Evolutionary conservation across 2,797 vertebrate genomes (phyloP).

Genomic region (Poeciliopsis presidionis): DNA sequence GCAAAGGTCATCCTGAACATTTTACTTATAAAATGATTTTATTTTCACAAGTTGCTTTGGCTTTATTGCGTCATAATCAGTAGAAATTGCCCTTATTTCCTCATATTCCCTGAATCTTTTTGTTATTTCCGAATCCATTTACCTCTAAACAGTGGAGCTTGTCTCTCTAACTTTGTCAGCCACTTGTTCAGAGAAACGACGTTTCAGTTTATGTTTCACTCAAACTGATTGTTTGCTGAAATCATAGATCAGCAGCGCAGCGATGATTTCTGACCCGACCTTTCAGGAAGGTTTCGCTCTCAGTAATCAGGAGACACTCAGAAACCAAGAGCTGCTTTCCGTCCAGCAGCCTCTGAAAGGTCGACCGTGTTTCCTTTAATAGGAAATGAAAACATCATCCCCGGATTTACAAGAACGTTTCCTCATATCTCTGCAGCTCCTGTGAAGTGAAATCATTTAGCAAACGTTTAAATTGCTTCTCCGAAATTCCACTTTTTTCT

Average conservation of each 20-base stretch:
- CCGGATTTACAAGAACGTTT: not conserved
- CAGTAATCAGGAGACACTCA: not conserved
- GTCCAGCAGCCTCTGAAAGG: not conserved
- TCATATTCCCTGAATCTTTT: not conserved
- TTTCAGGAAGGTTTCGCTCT: not conserved
- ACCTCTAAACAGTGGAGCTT: not conserved
- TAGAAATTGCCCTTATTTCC: not conserved
- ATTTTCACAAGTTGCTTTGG: not conserved
- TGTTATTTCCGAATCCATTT: not conserved
- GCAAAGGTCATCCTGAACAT: not conserved
- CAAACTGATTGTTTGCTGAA: not conserved
- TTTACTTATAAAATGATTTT: not conserved
- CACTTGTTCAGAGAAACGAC: not conserved
- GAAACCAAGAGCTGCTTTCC: not conserved
- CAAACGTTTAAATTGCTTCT: not conserved
- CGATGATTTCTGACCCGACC: not conserved
- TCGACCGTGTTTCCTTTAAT: not conserved
- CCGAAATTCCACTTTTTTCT: not conserved
- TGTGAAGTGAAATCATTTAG: not conserved
- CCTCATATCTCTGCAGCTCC: not conserved
- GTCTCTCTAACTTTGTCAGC: not conserved
- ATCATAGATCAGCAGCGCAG: too few species aligned
- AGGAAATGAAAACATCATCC: not conserved
- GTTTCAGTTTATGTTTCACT: not conserved
- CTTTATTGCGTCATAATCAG: not conserved